These are phyloP conservation scores for Polydesmus complanatus DNA, from an alignment of 2,888 invertebrate species.

Conservation along the genomic window DNA sequence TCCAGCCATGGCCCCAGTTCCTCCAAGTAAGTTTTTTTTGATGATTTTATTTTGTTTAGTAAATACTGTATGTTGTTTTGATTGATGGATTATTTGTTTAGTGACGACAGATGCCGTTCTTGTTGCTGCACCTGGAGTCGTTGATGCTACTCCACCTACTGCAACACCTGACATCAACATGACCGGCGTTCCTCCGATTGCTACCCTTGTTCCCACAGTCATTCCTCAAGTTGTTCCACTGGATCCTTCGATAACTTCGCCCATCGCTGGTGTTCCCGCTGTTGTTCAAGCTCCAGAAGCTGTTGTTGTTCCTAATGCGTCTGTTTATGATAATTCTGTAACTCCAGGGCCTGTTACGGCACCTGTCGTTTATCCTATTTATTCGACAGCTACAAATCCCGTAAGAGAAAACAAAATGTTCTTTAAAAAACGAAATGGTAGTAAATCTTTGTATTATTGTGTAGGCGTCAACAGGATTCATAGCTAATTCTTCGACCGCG, in stretches of 20 bases:
- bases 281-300: neutral
- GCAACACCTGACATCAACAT: constrained; percentile 2
- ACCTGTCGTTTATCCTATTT: neutral
- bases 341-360: neutral
- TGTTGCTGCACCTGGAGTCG: neutral
- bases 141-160: neutral
- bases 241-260: neutral
- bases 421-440: neutral
- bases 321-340: neutral
- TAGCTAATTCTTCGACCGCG: neutral
- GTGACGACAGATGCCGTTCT: too few species aligned
- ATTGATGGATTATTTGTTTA: too few species aligned
- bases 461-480: neutral
- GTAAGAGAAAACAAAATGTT: neutral
- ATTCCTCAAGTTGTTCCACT: constrained; percentile 2
- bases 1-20: constrained; percentile 1
- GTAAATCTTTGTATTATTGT: neutral
- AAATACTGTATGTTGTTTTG: too few species aligned
- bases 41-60: too few species aligned
- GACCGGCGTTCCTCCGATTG: neutral
- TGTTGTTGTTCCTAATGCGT: neutral
- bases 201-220: constrained; percentile 5
- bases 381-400: neutral
- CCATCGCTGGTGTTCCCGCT: constrained; percentile 4
- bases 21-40: constrained; percentile 2